Conservation (phyloP, 2,888 invertebrate genomes). For the Sialis fuliginosa region DNA sequence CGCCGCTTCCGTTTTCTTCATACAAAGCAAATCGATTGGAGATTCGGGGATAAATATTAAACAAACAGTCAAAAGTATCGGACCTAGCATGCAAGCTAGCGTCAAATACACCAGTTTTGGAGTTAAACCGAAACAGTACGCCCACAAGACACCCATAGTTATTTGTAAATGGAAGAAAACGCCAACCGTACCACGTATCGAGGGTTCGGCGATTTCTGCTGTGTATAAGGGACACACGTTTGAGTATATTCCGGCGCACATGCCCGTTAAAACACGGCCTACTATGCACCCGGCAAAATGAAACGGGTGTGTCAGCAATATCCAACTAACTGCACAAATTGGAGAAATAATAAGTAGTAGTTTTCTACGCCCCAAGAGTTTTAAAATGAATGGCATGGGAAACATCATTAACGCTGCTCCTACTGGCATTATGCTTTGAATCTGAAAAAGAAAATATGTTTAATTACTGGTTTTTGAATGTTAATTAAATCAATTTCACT, state of each 20-base stretch:
- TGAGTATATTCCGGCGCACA: slow-evolving; percentile 45
- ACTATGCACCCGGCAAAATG: slow-evolving; percentile 9
- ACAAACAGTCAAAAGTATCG: slow-evolving; percentile 38
- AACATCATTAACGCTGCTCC: slow-evolving; percentile 18
- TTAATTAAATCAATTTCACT: too few species aligned
- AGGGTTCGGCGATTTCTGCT: slow-evolving; percentile 64
- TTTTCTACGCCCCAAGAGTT: slow-evolving; percentile 14
- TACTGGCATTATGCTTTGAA: slow-evolving; percentile 12
- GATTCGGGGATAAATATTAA: slow-evolving; percentile 55
- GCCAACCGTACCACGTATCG: slow-evolving; percentile 62
- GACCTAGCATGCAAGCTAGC: slow-evolving; percentile 39
- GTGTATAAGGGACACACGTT: slow-evolving; percentile 71
- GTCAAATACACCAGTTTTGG: slow-evolving; percentile 48
- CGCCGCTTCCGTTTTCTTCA: slow-evolving; percentile 32
- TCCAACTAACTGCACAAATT: slow-evolving; percentile 15
- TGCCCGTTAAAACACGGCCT: slow-evolving; percentile 23
- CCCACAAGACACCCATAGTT: slow-evolving; percentile 57
- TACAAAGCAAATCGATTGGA: slow-evolving; percentile 45
- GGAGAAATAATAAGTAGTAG: slow-evolving; percentile 14
- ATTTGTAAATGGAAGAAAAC: slow-evolving; percentile 62
- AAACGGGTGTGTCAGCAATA: slow-evolving; percentile 11
- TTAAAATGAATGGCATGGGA: slow-evolving; percentile 15
- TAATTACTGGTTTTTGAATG: too few species aligned
- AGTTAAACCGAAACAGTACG: slow-evolving; percentile 49
- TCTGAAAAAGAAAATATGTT: too few species aligned